Percentiles rank a stretch among this genome's conserved stretches.
Evolutionary conservation across 1,140 invertebrate genomes (phyloP).

Genomic region (Dreissena rostriformis): DNA sequence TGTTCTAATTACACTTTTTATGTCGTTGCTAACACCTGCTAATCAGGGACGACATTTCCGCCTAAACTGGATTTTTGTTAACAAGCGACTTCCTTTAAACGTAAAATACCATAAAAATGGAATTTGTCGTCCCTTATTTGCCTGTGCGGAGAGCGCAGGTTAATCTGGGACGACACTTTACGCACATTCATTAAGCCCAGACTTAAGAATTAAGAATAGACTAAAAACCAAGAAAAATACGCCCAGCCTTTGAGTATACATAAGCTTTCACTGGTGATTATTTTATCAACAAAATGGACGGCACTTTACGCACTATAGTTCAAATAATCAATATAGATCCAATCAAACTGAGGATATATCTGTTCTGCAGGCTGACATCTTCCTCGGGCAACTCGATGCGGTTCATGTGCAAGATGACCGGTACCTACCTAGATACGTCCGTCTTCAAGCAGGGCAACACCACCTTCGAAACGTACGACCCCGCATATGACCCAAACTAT

Average conservation of each 20-base stretch:
- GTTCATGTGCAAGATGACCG: constrained; percentile 39
- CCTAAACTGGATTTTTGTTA: no score
- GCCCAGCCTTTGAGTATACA: not conserved
- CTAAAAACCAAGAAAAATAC: not conserved
- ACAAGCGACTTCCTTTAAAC: no score
- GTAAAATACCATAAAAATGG: no score
- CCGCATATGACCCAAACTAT: constrained; percentile 46
- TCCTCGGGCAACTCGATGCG: constrained; percentile 23
- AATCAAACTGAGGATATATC: not conserved
- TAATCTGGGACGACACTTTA: not conserved
- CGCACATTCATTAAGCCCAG: not conserved
- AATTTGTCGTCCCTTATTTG: no score
- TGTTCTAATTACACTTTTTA: not conserved
- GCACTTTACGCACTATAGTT: not conserved
- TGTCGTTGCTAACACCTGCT: not conserved
- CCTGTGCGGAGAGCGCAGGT: no score
- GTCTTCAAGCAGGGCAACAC: constrained; percentile 16
- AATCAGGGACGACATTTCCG: no score
- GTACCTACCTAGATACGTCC: constrained; percentile 48
- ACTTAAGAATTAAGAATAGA: not conserved
- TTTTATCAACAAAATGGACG: not conserved
- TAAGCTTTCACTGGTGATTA: not conserved
- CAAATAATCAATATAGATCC: not conserved
- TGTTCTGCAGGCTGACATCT: constrained; percentile 23
- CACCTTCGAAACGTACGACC: constrained; percentile 24